These are phyloP conservation scores for Andrena flavipes DNA, from an alignment of 2,888 invertebrate species.

Conservation along the genomic window DNA sequence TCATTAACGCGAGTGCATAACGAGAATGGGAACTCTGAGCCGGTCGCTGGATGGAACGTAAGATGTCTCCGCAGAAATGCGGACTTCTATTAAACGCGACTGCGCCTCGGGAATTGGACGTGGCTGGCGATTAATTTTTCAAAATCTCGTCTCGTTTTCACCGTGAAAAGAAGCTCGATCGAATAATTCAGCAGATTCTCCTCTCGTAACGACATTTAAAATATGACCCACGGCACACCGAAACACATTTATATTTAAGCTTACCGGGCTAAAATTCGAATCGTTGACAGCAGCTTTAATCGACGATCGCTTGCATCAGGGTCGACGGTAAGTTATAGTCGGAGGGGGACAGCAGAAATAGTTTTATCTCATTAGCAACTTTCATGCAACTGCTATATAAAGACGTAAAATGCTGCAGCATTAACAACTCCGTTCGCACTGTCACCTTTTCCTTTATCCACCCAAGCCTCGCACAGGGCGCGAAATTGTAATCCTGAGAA, in stretches of 20 bases:
- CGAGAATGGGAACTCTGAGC: conserved; percentile 17
- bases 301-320: too few species aligned
- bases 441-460: conserved; percentile 1
- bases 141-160: conserved; percentile 3
- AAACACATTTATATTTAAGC: not conserved
- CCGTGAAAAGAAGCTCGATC: too few species aligned
- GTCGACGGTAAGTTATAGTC: too few species aligned
- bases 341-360: too few species aligned
- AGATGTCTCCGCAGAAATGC: conserved; percentile 24
- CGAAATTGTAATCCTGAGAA: not conserved
- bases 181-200: too few species aligned
- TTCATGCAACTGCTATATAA: not conserved
- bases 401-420: not conserved
- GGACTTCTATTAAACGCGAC: conserved; percentile 21
- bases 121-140: conserved; percentile 23
- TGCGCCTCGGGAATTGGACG: conserved; percentile 10
- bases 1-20: conserved; percentile 46
- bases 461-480: not conserved
- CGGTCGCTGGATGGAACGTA: conserved; percentile 31
- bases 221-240: not conserved
- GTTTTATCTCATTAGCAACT: not conserved
- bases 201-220: too few species aligned
- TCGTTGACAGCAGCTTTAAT: too few species aligned
- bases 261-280: too few species aligned
- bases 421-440: not conserved